Evolutionary conservation across 2,888 invertebrate genomes (phyloP).

Genomic region (Hydrotaea diabolus): DNA sequence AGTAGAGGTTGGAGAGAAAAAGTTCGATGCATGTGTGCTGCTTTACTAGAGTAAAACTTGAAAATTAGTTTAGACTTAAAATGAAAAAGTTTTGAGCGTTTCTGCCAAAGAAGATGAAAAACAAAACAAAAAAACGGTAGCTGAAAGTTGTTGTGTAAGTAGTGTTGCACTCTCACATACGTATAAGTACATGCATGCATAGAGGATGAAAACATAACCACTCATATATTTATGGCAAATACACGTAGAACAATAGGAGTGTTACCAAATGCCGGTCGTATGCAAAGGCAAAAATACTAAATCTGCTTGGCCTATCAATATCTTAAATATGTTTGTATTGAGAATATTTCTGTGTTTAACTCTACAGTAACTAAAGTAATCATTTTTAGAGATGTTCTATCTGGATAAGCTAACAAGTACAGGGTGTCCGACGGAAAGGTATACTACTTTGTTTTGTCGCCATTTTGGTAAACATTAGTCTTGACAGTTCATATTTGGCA

Average conservation of each 20-base stretch:
- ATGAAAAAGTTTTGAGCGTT: constrained; percentile 44
- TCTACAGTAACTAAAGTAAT: no score
- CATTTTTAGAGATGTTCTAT: no score
- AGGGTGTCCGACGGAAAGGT: no score
- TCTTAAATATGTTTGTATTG: no score
- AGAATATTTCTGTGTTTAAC: no score
- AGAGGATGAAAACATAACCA: background rate
- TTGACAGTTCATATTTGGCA: no score
- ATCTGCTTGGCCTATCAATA: no score
- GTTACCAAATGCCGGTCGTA: background rate
- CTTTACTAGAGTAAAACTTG: constrained; percentile 47
- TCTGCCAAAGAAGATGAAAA: background rate
- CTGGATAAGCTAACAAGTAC: no score
- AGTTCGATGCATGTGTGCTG: constrained; percentile 19
- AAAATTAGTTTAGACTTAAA: constrained; percentile 62
- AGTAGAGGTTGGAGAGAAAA: background rate
- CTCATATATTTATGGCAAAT: background rate
- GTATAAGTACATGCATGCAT: background rate
- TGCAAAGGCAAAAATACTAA: no score
- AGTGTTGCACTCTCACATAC: background rate
- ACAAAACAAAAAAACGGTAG: background rate
- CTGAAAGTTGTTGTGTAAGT: constrained; percentile 30
- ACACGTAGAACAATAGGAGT: background rate
- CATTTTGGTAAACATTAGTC: no score
- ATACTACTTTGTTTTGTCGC: no score